Evolutionary conservation across 2,888 invertebrate species (phyloP).

Genomic region (Scaptomyza caliginosa): DNA sequence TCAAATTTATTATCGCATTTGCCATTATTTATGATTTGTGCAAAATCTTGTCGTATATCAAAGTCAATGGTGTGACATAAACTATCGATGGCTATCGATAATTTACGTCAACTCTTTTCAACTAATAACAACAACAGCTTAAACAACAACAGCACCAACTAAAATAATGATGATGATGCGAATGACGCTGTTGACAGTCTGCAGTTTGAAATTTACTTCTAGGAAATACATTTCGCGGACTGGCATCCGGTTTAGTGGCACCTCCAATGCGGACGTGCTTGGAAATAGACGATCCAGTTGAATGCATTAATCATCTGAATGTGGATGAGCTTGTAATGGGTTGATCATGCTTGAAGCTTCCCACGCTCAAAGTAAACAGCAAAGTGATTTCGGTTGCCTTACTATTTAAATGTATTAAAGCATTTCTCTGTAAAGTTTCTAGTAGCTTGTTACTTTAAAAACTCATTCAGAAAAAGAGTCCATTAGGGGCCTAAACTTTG

Average conservation of each 20-base stretch:
- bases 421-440: not conserved
- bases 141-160: slow-evolving; percentile 6
- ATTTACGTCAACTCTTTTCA: slow-evolving; percentile 80
- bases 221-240: slow-evolving; percentile 30
- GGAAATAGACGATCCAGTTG: slow-evolving; percentile 12
- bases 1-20: slow-evolving; percentile 84
- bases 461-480: slow-evolving; percentile 17
- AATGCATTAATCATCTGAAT: slow-evolving; percentile 16
- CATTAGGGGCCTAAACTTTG: slow-evolving; percentile 22
- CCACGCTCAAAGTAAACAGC: not conserved
- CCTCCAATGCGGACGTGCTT: slow-evolving; percentile 30
- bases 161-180: slow-evolving; percentile 45
- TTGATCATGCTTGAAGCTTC: slow-evolving; percentile 9
- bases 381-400: too few species aligned
- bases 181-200: slow-evolving; percentile 49
- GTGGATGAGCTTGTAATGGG: not conserved
- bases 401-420: too few species aligned
- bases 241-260: slow-evolving; percentile 46
- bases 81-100: slow-evolving; percentile 82
- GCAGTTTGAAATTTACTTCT: slow-evolving; percentile 23
- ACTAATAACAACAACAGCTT: slow-evolving; percentile 36
- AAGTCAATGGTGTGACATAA: slow-evolving; percentile 81
- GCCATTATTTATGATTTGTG: slow-evolving; percentile 83
- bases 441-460: not conserved
- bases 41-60: slow-evolving; percentile 82